Evolutionary conservation across 2,797 vertebrate genomes (phyloP).

Genomic region (Poeciliopsis paucimaculata): DNA sequence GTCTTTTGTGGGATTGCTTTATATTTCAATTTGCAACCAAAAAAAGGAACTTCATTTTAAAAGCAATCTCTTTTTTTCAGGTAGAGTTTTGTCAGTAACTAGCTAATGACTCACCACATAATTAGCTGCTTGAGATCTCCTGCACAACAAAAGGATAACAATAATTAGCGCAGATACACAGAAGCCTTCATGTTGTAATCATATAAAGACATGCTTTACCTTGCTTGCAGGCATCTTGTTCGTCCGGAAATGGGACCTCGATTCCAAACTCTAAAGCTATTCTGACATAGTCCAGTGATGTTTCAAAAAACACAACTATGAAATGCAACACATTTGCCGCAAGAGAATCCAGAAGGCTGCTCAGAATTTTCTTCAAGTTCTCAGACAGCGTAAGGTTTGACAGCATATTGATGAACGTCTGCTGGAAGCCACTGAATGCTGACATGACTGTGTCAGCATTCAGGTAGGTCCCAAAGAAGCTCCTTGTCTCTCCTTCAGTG

Average conservation of each 20-base stretch:
- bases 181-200: neutral
- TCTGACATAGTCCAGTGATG: constrained; percentile 71
- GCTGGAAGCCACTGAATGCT: constrained; percentile 46
- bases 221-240: constrained; percentile 73
- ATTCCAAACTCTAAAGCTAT: constrained; percentile 79
- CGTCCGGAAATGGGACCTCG: constrained; percentile 67
- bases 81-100: neutral
- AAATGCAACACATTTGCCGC: constrained; percentile 56
- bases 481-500: neutral
- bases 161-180: neutral
- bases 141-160: constrained; percentile 49
- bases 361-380: constrained; percentile 51
- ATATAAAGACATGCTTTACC: constrained; percentile 54
- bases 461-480: constrained; percentile 51
- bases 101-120: constrained; percentile 78
- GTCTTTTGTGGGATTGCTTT: neutral
- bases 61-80: neutral
- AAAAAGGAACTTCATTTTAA: neutral
- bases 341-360: constrained; percentile 55
- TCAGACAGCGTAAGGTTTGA: constrained; percentile 62
- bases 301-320: constrained; percentile 60
- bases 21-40: neutral
- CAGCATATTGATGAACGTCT: constrained; percentile 59
- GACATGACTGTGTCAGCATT: constrained; percentile 30
- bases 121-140: constrained; percentile 85